These are phyloP conservation scores for Diceros bicornis DNA, from an alignment of 2,797 vertebrate genomes.

Conservation along the genomic window DNA sequence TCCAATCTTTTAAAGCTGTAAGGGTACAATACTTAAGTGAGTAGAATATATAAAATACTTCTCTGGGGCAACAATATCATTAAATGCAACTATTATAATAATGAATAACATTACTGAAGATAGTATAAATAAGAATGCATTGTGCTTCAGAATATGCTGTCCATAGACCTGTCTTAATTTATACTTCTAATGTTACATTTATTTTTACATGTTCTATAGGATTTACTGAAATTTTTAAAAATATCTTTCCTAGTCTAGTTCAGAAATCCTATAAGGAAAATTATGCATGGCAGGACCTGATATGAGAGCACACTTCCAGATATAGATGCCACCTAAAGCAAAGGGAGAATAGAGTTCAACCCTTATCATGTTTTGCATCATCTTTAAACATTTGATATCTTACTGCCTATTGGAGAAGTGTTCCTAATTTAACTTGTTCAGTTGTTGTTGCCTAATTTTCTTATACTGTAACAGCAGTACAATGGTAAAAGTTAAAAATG, in stretches of 20 bases:
- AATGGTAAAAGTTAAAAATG: conserved; percentile 66
- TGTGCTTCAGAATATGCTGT: background rate
- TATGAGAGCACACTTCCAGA: background rate
- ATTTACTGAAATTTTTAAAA: conserved; percentile 5
- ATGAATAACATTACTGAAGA: background rate
- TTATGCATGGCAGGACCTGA: background rate
- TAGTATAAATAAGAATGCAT: background rate
- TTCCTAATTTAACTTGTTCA: conserved; percentile 38
- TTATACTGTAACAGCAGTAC: conserved; percentile 32
- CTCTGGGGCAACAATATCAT: background rate
- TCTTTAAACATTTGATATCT: conserved; percentile 48
- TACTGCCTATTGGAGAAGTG: background rate
- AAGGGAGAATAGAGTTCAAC: background rate
- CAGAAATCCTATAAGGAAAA: conserved; percentile 12
- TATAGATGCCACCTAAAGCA: background rate
- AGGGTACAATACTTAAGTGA: background rate
- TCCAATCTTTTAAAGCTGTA: background rate
- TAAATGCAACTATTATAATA: background rate
- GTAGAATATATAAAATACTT: background rate
- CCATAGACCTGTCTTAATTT: background rate
- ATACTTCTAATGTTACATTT: background rate
- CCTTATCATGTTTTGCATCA: background rate
- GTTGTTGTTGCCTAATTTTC: conserved; percentile 65
- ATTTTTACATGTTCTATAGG: conserved; percentile 24
- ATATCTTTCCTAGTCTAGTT: conserved; percentile 59